A percentile compares a stretch with the other conserved stretches of the same genome.
Conservation (phyloP, 2,888 invertebrate genomes). For the Lasioglossum zephyrum region DNA sequence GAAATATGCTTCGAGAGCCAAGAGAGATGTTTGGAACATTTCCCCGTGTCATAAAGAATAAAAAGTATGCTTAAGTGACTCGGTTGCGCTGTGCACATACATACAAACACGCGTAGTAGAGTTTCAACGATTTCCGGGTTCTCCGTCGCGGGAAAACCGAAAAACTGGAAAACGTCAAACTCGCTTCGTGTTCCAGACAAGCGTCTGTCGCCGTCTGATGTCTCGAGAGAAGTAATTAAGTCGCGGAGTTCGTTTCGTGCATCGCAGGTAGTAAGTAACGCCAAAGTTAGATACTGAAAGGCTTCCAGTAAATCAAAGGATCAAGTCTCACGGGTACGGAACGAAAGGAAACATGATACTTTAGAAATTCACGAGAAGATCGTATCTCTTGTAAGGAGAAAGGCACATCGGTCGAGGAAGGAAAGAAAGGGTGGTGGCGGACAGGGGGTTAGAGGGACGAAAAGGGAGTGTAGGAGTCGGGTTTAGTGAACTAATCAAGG, state of each 20-base stretch:
- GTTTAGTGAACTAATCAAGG: constrained; percentile 73
- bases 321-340: constrained; percentile 66
- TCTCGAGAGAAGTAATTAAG: constrained; percentile 69
- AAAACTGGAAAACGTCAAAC: background rate
- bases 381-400: constrained; percentile 67
- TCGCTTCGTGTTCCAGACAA: background rate
- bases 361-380: constrained; percentile 73
- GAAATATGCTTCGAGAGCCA: background rate
- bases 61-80: background rate
- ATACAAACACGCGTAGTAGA: background rate
- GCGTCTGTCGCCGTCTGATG: constrained; percentile 25
- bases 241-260: constrained; percentile 42
- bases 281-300: constrained; percentile 61
- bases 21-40: background rate
- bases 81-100: background rate
- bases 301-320: constrained; percentile 71
- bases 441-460: constrained; percentile 21
- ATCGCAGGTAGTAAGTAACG: constrained; percentile 45
- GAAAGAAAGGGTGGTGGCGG: constrained; percentile 37
- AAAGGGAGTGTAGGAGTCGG: constrained; percentile 33
- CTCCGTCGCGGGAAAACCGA: background rate
- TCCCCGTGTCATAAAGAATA: background rate
- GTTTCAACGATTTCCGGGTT: background rate
- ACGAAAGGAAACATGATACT: constrained; percentile 74
- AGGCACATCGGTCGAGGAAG: constrained; percentile 49